A percentile compares a stretch with the other conserved stretches of the same genome.
phyloP scores from a whole-genome alignment of 2,888 invertebrate genomes.

The Fragum sueziense region DNA sequence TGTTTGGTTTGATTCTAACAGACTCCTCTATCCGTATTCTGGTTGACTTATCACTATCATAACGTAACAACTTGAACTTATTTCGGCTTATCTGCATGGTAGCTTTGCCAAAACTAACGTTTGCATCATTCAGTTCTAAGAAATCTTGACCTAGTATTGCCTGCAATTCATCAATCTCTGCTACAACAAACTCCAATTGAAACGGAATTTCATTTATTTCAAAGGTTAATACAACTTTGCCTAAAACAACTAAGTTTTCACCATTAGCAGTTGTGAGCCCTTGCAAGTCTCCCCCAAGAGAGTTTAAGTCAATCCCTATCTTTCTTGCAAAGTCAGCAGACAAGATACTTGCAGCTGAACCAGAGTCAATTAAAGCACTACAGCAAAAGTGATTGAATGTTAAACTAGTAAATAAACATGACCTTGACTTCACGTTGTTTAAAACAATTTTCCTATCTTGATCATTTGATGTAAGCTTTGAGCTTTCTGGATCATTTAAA shows the following conservation, averaged over 20 bases:
- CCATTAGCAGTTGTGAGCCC: slow-evolving; percentile 32
- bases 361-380: slow-evolving; percentile 7
- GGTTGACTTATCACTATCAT: slow-evolving; percentile 21
- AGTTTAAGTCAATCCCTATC: not conserved
- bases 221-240: slow-evolving; percentile 13
- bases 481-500: slow-evolving; percentile 25
- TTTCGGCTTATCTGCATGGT: slow-evolving; percentile 21
- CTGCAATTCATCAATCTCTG: slow-evolving; percentile 20
- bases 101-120: slow-evolving; percentile 32
- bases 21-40: slow-evolving; percentile 19
- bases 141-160: slow-evolving; percentile 53
- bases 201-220: slow-evolving; percentile 26
- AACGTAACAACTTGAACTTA: slow-evolving; percentile 24
- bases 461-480: not conserved
- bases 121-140: slow-evolving; percentile 35
- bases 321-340: slow-evolving; percentile 16
- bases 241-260: not conserved
- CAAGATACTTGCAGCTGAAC: not conserved
- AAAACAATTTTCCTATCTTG: not conserved
- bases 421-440: not conserved
- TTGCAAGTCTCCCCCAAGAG: not conserved
- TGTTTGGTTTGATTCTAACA: slow-evolving; percentile 25
- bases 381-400: not conserved
- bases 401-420: not conserved
- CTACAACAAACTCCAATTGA: slow-evolving; percentile 38